These are phyloP conservation scores for Tylochromis polylepis DNA, from an alignment of 2,113 vertebrate species.

Conservation along the genomic window DNA sequence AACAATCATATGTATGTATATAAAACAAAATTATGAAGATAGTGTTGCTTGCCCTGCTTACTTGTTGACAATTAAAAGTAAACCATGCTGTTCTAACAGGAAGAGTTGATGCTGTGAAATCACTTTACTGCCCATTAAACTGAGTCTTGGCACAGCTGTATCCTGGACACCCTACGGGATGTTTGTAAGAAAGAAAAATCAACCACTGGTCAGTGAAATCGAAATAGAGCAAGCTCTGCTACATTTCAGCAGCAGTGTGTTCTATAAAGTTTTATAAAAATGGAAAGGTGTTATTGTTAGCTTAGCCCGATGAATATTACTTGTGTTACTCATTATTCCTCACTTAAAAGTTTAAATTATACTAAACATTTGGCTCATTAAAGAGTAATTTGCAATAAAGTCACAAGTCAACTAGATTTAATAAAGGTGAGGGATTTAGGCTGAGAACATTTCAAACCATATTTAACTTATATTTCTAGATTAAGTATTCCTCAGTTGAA, in stretches of 20 bases:
- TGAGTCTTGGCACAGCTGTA: slow-evolving; percentile 12
- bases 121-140: slow-evolving; percentile 7
- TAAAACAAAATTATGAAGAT: neutral
- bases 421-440: slow-evolving; percentile 10
- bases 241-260: neutral
- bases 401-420: neutral
- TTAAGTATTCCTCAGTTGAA: neutral
- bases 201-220: neutral
- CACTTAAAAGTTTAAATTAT: neutral
- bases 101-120: neutral
- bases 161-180: neutral
- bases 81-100: slow-evolving; percentile 2
- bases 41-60: neutral
- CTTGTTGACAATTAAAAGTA: neutral
- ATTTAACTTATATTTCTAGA: neutral
- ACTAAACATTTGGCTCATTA: neutral
- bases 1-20: neutral
- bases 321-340: neutral
- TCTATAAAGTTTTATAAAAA: neutral
- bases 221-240: neutral
- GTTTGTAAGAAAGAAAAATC: neutral
- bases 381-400: neutral
- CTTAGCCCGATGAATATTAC: neutral
- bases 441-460: neutral
- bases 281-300: neutral